Conservation (phyloP, 2,888 invertebrate genomes). For the Sinelater perroti region DNA sequence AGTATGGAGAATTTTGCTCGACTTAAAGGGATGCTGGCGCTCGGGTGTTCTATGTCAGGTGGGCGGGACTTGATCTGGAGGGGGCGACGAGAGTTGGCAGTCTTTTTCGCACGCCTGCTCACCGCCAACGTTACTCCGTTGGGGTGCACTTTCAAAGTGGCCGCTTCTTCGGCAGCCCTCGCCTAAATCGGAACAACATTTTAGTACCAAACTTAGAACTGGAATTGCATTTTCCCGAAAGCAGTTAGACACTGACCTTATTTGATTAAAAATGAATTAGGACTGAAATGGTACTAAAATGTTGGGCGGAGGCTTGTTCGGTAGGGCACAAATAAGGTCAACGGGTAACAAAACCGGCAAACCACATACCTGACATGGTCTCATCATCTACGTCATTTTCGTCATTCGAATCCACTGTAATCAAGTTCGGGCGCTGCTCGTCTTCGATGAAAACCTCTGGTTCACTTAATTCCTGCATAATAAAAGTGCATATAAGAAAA, state of each 20-base stretch:
- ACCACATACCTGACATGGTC: slow-evolving; percentile 77
- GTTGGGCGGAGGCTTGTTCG: slow-evolving; percentile 10
- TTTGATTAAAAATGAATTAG: slow-evolving; percentile 9
- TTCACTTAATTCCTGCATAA: slow-evolving; percentile 66
- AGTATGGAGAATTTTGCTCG: slow-evolving; percentile 18
- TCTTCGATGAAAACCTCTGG: slow-evolving; percentile 72
- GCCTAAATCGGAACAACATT: slow-evolving; percentile 42
- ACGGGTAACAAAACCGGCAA: slow-evolving; percentile 2
- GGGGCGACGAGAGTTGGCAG: slow-evolving; percentile 39
- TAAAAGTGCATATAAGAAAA: background rate
- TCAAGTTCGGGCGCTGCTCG: slow-evolving; percentile 60
- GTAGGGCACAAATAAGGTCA: slow-evolving; percentile 30
- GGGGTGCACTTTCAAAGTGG: slow-evolving; percentile 36
- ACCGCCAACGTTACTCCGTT: slow-evolving; percentile 49
- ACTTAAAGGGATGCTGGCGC: too few relatives aligned
- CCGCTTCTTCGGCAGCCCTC: slow-evolving; percentile 48
- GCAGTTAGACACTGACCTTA: slow-evolving; percentile 24
- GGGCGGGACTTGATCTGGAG: slow-evolving; percentile 34
- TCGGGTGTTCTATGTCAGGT: too few relatives aligned
- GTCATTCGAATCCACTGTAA: slow-evolving; percentile 74
- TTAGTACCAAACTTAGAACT: slow-evolving; percentile 18
- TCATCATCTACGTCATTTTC: slow-evolving; percentile 90
- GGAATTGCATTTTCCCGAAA: background rate
- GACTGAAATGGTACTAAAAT: slow-evolving; percentile 23
- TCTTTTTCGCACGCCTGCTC: slow-evolving; percentile 56